Conservation (phyloP, 2,113 vertebrate species). For the Aegotheles bennettii region DNA sequence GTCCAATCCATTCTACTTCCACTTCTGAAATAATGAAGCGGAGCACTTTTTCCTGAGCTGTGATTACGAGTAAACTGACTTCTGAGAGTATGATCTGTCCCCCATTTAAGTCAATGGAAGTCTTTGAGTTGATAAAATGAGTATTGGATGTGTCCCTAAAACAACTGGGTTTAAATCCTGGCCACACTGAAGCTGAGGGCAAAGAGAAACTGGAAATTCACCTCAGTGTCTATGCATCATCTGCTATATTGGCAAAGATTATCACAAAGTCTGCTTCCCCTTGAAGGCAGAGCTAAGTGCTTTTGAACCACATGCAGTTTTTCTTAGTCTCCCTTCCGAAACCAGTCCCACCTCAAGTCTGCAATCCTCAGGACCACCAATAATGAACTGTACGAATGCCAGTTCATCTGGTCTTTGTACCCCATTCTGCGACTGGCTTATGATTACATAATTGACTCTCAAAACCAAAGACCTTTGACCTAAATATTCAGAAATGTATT, state of each 20-base stretch:
- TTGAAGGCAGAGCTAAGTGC: slow-evolving; percentile 1
- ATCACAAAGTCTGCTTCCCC: background rate
- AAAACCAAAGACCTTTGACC: background rate
- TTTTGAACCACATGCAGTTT: background rate
- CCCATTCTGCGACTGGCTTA: background rate
- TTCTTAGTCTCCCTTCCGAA: slow-evolving; percentile 5
- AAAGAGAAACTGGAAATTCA: slow-evolving; percentile 7
- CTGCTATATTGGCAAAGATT: background rate
- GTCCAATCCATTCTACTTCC: background rate
- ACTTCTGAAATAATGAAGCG: background rate
- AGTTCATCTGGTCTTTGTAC: background rate
- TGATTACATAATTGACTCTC: background rate
- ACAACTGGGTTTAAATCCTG: background rate
- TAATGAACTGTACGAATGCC: background rate
- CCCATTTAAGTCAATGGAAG: background rate
- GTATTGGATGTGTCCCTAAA: slow-evolving; percentile 5
- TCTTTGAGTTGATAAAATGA: background rate
- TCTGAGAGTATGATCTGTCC: background rate
- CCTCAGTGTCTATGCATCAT: background rate
- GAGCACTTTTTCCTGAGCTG: background rate
- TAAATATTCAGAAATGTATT: background rate
- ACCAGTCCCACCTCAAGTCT: background rate
- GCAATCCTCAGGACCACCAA: background rate
- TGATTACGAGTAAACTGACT: background rate
- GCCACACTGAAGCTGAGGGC: background rate